Evolutionary conservation across 2,888 invertebrate genomes (phyloP).

Genomic region (Ptilodon capucinus): DNA sequence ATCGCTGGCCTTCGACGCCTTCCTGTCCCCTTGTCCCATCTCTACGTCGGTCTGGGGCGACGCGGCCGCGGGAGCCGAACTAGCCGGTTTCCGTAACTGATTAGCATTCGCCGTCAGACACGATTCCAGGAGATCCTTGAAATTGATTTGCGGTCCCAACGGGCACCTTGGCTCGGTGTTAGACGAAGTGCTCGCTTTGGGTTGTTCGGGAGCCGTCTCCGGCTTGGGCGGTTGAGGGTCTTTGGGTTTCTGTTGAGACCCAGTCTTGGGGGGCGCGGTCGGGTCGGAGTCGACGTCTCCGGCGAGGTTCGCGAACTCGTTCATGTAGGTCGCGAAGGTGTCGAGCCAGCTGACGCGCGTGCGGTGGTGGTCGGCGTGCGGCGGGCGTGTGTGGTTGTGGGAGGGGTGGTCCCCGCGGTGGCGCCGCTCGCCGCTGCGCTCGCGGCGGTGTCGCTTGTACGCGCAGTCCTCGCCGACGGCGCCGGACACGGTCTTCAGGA

Average conservation of each 20-base stretch:
- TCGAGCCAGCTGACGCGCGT: conserved; percentile 70
- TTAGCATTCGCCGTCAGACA: conserved; percentile 1
- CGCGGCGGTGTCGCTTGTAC: conserved; percentile 50
- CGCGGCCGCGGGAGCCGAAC: conserved; percentile 5
- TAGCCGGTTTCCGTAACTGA: conserved; percentile 1
- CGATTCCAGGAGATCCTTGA: conserved; percentile 3
- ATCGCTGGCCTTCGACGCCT: conserved; percentile 21
- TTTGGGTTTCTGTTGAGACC: conserved; percentile 5
- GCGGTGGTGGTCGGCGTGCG: conserved; percentile 43
- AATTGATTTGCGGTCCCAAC: conserved; percentile 1
- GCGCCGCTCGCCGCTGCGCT: conserved; percentile 46
- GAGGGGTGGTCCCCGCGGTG: conserved; percentile 35
- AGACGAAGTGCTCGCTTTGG: conserved; percentile 17
- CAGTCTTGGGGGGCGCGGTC: too few species aligned
- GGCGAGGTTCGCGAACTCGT: conserved; percentile 79
- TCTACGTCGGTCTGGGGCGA: conserved; percentile 20
- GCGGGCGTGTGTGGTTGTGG: conserved; percentile 31
- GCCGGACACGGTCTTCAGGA: conserved; percentile 54
- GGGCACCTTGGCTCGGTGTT: conserved; percentile 17
- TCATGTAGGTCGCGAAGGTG: conserved; percentile 73
- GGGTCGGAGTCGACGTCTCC: conserved; percentile 55
- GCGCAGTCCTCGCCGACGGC: conserved; percentile 41
- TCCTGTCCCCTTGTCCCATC: conserved; percentile 45
- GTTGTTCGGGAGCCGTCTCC: conserved; percentile 19
- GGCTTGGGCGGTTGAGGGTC: conserved; percentile 21